Evolutionary conservation across 2,888 invertebrate genomes (phyloP).

Genomic region (Drosophila koepferae): DNA sequence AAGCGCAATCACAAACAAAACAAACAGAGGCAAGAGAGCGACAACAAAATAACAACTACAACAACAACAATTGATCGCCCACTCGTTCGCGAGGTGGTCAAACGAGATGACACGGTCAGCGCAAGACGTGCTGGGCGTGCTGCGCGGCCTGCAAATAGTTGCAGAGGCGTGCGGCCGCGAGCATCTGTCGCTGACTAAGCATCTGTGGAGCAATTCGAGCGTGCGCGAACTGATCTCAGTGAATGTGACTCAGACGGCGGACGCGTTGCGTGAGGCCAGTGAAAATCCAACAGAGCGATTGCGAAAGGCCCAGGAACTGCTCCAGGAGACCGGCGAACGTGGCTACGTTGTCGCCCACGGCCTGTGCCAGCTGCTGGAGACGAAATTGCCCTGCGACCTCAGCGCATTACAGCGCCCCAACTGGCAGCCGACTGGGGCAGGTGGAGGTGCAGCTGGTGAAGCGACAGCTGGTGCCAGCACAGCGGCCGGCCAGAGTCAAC

Average conservation of each 20-base stretch:
- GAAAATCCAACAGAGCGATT: conserved; percentile 81
- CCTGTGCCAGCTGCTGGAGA: conserved; percentile 87
- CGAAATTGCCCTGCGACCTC: conserved; percentile 58
- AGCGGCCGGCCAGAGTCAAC: not conserved
- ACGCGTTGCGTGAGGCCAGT: conserved; percentile 65
- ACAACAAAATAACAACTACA: conserved; percentile 4
- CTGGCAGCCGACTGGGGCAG: conserved; percentile 19
- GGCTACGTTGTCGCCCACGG: conserved; percentile 90
- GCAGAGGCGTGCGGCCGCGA: conserved; percentile 88
- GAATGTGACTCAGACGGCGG: conserved; percentile 67
- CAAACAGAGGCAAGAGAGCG: not conserved
- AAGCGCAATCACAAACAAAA: not conserved
- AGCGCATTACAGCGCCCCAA: conserved; percentile 43
- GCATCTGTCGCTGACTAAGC: conserved; percentile 88
- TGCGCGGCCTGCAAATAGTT: conserved; percentile 90
- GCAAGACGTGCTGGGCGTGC: conserved; percentile 88
- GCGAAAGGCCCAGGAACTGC: conserved; percentile 84
- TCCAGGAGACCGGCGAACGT: conserved; percentile 88
- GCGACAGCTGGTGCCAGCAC: conserved; percentile 6
- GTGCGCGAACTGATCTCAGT: conserved; percentile 86
- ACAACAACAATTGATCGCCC: conserved; percentile 15
- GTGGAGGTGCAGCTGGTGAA: not conserved
- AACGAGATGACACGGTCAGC: conserved; percentile 83
- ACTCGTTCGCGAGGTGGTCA: conserved; percentile 37
- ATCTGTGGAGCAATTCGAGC: conserved; percentile 90